A percentile compares a stretch with the other conserved stretches of the same genome.
These are phyloP conservation scores for Macrotus californicus DNA, from an alignment of 2,113 vertebrate genomes.

Conservation along the genomic window DNA sequence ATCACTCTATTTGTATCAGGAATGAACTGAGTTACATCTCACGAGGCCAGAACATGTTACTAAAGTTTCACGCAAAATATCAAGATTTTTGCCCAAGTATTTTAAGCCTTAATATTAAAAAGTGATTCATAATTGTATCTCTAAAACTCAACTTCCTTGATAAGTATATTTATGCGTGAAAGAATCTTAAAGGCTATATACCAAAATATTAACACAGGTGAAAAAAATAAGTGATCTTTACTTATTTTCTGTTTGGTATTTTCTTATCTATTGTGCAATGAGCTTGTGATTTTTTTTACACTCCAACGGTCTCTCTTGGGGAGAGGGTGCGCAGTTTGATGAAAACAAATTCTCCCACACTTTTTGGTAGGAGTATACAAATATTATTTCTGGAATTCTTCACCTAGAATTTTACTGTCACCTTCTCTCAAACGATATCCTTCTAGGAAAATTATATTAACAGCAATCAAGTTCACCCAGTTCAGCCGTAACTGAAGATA, in stretches of 20 bases:
- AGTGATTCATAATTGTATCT: background rate
- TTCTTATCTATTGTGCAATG: background rate
- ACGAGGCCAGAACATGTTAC: background rate
- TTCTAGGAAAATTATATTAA: slow-evolving; percentile 40
- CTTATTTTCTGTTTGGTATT: background rate
- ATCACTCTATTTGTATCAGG: background rate
- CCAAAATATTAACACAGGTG: background rate
- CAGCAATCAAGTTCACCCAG: background rate
- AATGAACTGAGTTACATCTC: background rate
- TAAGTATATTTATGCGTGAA: background rate
- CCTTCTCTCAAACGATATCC: slow-evolving; percentile 19
- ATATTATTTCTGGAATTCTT: background rate
- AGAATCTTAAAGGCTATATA: background rate
- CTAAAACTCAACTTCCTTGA: slow-evolving; percentile 40
- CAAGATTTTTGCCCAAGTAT: background rate
- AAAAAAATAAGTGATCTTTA: background rate
- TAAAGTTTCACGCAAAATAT: background rate
- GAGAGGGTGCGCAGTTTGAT: background rate
- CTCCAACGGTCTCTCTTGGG: background rate
- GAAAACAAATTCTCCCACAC: background rate
- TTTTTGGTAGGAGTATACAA: background rate
- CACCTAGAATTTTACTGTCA: background rate
- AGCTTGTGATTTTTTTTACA: background rate
- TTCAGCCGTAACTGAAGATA: background rate
- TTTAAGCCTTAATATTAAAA: slow-evolving; percentile 25